These are phyloP conservation scores for Vireo griseus DNA, from an alignment of 2,797 vertebrate species.

Conservation along the genomic window DNA sequence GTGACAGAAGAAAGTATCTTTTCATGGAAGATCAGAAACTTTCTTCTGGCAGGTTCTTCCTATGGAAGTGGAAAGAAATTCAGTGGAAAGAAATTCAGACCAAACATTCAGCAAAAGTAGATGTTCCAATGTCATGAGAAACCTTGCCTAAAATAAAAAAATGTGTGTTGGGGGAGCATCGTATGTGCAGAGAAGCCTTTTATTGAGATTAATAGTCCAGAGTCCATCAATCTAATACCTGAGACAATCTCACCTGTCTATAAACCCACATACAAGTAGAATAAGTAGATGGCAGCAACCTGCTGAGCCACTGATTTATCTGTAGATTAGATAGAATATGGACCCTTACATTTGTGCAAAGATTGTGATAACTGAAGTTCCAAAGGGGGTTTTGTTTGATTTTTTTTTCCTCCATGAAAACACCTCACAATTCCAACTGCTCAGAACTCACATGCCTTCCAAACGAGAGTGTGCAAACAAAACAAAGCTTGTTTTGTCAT, in stretches of 20 bases:
- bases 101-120: not conserved
- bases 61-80: no score
- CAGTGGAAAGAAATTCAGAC: not conserved
- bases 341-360: not conserved
- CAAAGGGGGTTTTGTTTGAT: not conserved
- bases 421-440: not conserved
- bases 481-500: not conserved
- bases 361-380: not conserved
- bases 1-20: not conserved
- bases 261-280: not conserved
- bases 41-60: not conserved
- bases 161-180: fast-evolving
- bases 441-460: not conserved
- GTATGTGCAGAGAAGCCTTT: not conserved
- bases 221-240: not conserved
- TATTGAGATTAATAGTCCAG: not conserved
- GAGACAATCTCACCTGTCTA: not conserved
- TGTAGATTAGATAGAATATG: not conserved
- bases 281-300: not conserved
- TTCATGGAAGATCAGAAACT: not conserved
- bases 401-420: not conserved
- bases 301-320: not conserved
- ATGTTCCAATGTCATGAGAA: not conserved
- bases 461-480: not conserved
- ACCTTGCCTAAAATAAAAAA: not conserved